Percentiles rank a stretch among this genome's conserved stretches.
These are phyloP conservation scores for Euplexia lucipara DNA, from an alignment of 2,888 invertebrate genomes.

Conservation along the genomic window DNA sequence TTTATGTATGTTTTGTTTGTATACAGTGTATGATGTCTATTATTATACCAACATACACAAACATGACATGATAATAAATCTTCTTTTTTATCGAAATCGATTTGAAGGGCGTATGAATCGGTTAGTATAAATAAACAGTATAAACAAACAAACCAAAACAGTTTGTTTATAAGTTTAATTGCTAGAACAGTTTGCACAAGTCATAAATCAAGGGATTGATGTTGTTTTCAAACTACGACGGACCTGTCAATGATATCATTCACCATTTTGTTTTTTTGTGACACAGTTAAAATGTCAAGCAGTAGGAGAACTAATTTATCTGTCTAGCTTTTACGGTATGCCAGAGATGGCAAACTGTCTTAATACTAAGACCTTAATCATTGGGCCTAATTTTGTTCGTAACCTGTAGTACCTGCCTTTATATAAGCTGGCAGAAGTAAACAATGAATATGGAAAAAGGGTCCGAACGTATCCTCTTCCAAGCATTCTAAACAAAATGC, in stretches of 20 bases:
- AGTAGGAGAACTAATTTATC: background rate
- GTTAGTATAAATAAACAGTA: conserved; percentile 25
- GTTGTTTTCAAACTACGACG: conserved; percentile 13
- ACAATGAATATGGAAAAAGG: too few species aligned
- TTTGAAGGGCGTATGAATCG: conserved; percentile 26
- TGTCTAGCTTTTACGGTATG: too few species aligned
- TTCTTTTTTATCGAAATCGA: conserved; percentile 16
- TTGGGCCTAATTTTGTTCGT: too few species aligned
- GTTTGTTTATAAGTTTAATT: conserved; percentile 21
- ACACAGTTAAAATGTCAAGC: background rate
- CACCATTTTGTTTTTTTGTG: conserved; percentile 12
- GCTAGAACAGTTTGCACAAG: conserved; percentile 23
- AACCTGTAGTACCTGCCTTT: too few species aligned
- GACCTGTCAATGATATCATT: conserved; percentile 32
- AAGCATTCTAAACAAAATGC: too few species aligned
- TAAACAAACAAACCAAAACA: conserved; percentile 30
- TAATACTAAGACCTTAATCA: too few species aligned
- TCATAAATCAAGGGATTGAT: conserved; percentile 35
- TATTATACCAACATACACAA: background rate
- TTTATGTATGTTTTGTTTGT: too few species aligned
- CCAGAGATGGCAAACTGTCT: too few species aligned
- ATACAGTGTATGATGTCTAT: background rate
- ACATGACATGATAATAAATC: conserved; percentile 32
- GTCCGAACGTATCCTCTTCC: too few species aligned
- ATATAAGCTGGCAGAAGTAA: too few species aligned